These are phyloP conservation scores for Phaetusa simplex DNA, from an alignment of 2,113 vertebrate species.

Conservation along the genomic window DNA sequence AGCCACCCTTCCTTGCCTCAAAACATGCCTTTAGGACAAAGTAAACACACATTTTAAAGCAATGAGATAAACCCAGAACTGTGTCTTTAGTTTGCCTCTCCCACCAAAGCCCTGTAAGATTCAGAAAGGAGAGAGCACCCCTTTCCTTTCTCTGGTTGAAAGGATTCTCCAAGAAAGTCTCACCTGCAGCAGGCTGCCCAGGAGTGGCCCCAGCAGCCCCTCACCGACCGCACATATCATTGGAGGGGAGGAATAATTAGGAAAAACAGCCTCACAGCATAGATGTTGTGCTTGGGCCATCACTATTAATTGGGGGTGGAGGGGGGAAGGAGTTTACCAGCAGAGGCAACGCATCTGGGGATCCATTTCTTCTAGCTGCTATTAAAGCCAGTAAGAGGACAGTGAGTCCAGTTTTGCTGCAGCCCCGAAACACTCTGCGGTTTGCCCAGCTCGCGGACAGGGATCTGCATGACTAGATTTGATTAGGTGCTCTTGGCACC, in stretches of 20 bases:
- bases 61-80: background rate
- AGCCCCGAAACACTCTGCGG: background rate
- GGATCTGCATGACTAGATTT: background rate
- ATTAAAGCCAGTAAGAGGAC: background rate
- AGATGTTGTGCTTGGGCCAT: background rate
- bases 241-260: background rate
- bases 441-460: accelerated
- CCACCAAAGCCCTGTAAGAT: background rate
- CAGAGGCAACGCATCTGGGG: background rate
- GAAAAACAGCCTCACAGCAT: background rate
- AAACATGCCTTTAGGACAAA: background rate
- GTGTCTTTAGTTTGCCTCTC: background rate
- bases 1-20: background rate
- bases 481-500: conserved; percentile 7
- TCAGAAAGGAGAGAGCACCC: background rate
- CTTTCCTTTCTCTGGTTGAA: background rate
- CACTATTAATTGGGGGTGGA: too few species aligned
- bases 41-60: background rate
- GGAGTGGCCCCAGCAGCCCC: background rate
- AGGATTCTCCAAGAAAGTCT: background rate
- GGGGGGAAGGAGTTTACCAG: background rate
- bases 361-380: background rate
- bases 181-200: accelerated
- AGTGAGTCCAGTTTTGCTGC: background rate
- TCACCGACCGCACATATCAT: accelerated